phyloP scores from a whole-genome alignment of 2,797 vertebrate genomes.

The Manis crassicaudata region DNA sequence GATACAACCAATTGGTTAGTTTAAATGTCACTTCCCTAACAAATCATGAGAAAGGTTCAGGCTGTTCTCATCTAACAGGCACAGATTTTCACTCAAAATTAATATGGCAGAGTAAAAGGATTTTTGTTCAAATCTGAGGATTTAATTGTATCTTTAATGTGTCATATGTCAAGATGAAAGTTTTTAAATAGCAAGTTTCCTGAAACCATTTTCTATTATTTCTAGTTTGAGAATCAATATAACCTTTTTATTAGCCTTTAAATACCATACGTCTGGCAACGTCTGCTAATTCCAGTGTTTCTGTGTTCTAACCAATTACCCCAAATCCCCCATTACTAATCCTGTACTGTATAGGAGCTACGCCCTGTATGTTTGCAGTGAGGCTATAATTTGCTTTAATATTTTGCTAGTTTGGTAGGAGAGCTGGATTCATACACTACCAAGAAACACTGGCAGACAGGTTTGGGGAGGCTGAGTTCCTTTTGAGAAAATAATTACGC shows the following conservation, averaged over 20 bases:
- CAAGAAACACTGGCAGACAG: constrained; percentile 47
- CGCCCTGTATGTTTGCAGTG: not conserved
- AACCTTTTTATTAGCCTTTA: constrained; percentile 61
- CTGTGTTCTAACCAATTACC: constrained; percentile 25
- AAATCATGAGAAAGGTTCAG: constrained; percentile 62
- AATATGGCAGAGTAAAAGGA: constrained; percentile 19
- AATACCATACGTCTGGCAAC: not conserved
- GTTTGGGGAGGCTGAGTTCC: constrained; percentile 37
- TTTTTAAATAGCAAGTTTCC: constrained; percentile 63
- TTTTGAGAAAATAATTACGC: constrained; percentile 70
- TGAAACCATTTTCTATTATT: constrained; percentile 46
- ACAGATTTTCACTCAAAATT: constrained; percentile 64
- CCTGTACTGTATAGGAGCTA: not conserved
- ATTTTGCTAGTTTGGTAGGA: constrained; percentile 53
- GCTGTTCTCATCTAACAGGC: constrained; percentile 16
- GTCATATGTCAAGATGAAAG: constrained; percentile 56
- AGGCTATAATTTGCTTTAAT: constrained; percentile 20
- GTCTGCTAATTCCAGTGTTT: constrained; percentile 10
- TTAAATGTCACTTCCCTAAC: constrained; percentile 77
- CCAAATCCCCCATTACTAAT: not conserved
- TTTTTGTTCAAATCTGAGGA: constrained; percentile 55
- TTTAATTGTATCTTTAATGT: constrained; percentile 51
- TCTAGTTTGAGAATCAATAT: constrained; percentile 52
- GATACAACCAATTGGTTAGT: constrained; percentile 71
- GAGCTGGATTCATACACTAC: not conserved